Evolutionary conservation across 2,888 invertebrate genomes (phyloP).

Genomic region (Aphelenchoides bicaudatus): DNA sequence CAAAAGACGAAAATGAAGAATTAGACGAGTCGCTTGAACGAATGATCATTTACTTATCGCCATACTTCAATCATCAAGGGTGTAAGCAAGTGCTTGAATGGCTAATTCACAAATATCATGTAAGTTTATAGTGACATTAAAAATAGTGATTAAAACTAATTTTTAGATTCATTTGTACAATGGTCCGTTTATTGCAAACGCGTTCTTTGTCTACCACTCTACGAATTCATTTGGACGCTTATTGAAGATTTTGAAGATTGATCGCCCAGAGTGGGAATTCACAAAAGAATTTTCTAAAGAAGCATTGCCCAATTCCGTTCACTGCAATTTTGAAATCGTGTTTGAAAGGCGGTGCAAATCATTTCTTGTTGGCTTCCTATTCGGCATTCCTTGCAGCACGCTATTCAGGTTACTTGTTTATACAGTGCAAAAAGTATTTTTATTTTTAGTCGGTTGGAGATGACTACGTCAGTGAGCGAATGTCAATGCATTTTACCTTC

Average conservation of each 20-base stretch:
- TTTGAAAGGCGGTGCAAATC: conserved; percentile 24
- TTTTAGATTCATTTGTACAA: conserved; percentile 86
- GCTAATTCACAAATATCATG: conserved; percentile 73
- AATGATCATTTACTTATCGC: conserved; percentile 76
- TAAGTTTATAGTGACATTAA: conserved; percentile 21
- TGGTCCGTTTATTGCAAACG: conserved; percentile 73
- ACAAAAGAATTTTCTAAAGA: conserved; percentile 39
- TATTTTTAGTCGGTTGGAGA: conserved; percentile 33
- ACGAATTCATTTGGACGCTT: conserved; percentile 79
- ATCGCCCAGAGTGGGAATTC: conserved; percentile 62
- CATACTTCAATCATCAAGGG: conserved; percentile 79
- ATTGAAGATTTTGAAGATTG: conserved; percentile 73
- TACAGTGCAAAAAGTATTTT: not conserved
- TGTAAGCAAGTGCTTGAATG: conserved; percentile 90
- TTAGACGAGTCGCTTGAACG: conserved; percentile 74
- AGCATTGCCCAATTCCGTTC: conserved; percentile 46
- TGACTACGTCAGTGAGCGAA: conserved; percentile 23
- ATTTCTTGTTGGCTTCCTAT: conserved; percentile 19
- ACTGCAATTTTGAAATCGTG: conserved; percentile 30
- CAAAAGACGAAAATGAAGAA: conserved; percentile 72
- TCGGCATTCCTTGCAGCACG: conserved; percentile 17
- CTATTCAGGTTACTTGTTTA: not conserved
- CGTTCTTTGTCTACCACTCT: conserved; percentile 87
- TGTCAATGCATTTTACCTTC: conserved; percentile 34
- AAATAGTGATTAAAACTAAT: conserved; percentile 26